phyloP scores from a whole-genome alignment of 2,113 vertebrate genomes.

The Anhinga anhinga region DNA sequence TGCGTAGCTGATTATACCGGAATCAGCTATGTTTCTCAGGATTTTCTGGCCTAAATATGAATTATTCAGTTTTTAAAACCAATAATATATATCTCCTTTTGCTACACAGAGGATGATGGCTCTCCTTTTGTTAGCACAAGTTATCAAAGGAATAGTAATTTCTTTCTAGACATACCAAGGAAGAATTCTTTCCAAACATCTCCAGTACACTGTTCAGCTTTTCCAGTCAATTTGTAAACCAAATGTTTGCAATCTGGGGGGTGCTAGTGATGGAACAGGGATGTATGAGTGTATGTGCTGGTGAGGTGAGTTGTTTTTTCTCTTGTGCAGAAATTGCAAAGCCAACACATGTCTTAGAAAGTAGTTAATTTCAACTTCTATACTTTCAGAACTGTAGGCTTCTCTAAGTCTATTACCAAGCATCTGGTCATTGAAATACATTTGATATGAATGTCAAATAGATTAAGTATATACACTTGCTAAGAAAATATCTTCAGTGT shows the following conservation, averaged over 20 bases:
- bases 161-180: background rate
- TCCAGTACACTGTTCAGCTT: background rate
- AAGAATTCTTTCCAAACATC: background rate
- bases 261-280: background rate
- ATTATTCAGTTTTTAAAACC: background rate
- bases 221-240: background rate
- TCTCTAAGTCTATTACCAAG: background rate
- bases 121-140: background rate
- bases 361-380: background rate
- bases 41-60: background rate
- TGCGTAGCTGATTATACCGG: background rate
- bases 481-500: background rate
- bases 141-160: background rate
- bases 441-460: background rate
- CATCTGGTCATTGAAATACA: background rate
- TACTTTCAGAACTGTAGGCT: background rate
- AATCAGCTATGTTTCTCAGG: background rate
- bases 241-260: background rate
- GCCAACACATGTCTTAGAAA: background rate
- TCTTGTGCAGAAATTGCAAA: background rate
- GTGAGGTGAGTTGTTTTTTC: background rate
- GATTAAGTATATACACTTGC: background rate
- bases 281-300: background rate
- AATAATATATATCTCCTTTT: background rate
- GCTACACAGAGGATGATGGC: background rate